phyloP scores from a whole-genome alignment of 2,888 invertebrate species.

The Spilosoma lubricipeda region DNA sequence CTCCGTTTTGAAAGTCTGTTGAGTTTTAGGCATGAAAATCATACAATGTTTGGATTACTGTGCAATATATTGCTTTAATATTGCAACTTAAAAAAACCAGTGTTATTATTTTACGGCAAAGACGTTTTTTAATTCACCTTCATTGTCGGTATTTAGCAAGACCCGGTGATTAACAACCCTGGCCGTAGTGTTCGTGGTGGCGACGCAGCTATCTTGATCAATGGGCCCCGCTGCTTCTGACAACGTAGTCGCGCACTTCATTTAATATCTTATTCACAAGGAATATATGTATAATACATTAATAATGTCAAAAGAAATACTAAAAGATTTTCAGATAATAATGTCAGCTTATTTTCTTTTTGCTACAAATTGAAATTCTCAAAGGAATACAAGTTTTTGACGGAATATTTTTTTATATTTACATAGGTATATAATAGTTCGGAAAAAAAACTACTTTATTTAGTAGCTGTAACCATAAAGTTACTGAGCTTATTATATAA shows the following conservation, averaged over 20 bases:
- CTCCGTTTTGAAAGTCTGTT: no score
- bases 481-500: background rate
- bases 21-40: no score
- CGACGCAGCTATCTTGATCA: conserved; percentile 5
- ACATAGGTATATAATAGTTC: background rate
- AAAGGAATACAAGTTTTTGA: background rate
- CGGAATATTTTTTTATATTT: no score
- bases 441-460: background rate
- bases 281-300: conserved; percentile 32
- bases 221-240: conserved; percentile 10
- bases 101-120: background rate
- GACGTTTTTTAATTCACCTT: background rate
- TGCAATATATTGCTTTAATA: no score
- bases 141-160: background rate
- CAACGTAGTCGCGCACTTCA: conserved; percentile 32
- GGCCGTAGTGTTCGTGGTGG: background rate
- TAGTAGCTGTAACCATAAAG: background rate
- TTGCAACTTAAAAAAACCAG: no score
- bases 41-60: no score
- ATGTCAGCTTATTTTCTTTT: background rate
- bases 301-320: background rate
- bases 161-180: conserved; percentile 1
- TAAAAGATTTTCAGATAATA: conserved; percentile 10
- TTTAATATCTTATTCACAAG: conserved; percentile 53
- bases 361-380: background rate